These are phyloP conservation scores for Stichopus horrens DNA, from an alignment of 53 echinoderm and acorn worm species.

Conservation along the genomic window DNA sequence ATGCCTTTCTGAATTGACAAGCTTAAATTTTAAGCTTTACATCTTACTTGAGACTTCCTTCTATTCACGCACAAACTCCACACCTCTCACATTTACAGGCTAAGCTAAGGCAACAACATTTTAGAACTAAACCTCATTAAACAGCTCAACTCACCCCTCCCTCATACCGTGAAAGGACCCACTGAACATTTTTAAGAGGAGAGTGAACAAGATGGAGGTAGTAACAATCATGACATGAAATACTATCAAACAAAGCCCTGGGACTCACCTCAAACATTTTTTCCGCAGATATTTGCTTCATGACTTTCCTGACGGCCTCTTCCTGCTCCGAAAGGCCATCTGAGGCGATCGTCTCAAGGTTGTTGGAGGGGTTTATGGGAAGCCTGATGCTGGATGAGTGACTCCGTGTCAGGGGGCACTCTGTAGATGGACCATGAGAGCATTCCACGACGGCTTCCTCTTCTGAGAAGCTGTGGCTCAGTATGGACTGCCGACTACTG, in stretches of 20 bases:
- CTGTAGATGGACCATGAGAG: constrained; percentile 67
- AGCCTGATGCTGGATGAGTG: constrained; percentile 54
- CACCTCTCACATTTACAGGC: no score
- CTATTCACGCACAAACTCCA: no score
- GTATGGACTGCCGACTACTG: constrained; percentile 71
- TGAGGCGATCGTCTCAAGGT: constrained; percentile 67
- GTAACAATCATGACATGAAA: no score
- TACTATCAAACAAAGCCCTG: background rate
- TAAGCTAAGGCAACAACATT: no score
- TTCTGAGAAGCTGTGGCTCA: constrained; percentile 57
- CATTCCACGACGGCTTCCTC: constrained; percentile 86
- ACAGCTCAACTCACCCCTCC: no score
- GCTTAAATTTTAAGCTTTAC: no score
- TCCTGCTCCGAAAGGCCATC: constrained; percentile 97
- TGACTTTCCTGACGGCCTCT: constrained; percentile 80
- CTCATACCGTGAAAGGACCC: no score
- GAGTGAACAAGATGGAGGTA: no score
- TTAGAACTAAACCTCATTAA: no score
- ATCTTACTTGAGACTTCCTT: no score
- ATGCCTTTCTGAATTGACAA: no score
- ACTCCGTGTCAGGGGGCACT: constrained; percentile 53
- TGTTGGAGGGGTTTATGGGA: constrained; percentile 51
- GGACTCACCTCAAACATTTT: constrained; percentile 84
- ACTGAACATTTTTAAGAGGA: no score
- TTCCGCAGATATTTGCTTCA: constrained; percentile 92